These are phyloP conservation scores for Limnephilus lunatus DNA, from an alignment of 2,888 invertebrate species.

Conservation along the genomic window DNA sequence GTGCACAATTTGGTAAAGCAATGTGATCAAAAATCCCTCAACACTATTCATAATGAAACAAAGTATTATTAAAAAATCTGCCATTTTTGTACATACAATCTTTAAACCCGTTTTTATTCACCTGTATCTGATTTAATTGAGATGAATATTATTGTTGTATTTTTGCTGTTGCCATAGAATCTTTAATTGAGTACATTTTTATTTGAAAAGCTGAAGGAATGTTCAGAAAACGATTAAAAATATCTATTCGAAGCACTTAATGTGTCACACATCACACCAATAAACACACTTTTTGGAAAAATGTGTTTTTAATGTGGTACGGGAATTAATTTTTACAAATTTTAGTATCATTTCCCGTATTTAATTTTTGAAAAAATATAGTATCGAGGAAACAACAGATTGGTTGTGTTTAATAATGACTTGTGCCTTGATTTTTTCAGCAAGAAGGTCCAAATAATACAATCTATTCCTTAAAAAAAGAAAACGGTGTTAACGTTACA, in stretches of 20 bases:
- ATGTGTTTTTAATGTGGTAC: neutral
- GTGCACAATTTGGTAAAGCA: conserved; percentile 71
- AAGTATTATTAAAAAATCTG: neutral
- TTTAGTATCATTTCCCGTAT: neutral
- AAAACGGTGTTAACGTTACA: conserved; percentile 8
- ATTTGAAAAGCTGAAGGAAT: neutral
- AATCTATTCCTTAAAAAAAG: conserved; percentile 44
- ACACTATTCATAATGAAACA: neutral
- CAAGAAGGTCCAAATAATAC: conserved; percentile 54
- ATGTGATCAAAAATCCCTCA: conserved; percentile 8
- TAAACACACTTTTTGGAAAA: neutral
- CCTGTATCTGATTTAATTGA: neutral
- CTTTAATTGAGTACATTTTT: neutral
- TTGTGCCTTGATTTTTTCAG: conserved; percentile 55
- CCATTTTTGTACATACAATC: neutral
- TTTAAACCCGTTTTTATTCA: neutral
- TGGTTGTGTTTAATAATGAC: conserved; percentile 47
- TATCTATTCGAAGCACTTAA: neutral
- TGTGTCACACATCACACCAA: neutral
- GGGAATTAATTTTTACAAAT: neutral
- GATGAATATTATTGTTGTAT: neutral
- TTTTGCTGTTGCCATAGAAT: neutral
- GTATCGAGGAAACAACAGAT: conserved; percentile 10
- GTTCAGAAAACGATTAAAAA: neutral
- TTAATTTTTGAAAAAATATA: conserved; percentile 7